Base-by-base conservation (phyloP, 2,888 invertebrate species). In the Synergus laeviventris region DNA sequence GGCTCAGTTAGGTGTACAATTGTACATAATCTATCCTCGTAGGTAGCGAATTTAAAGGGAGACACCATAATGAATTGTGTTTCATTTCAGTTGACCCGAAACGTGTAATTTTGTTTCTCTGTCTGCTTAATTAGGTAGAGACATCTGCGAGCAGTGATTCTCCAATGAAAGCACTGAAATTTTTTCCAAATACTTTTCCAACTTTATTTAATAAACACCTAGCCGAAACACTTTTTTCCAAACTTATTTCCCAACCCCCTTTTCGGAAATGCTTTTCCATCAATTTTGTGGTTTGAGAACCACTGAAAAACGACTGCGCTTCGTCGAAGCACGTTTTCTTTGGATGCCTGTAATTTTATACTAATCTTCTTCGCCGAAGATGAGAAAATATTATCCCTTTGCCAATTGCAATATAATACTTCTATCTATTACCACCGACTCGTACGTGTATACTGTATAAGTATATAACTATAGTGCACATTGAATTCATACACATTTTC, bases 341-440 rank as follows among this genome's bases (percentile, higher is more conserved):
- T 78, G 81, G 81, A 79, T 83, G 87, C 86, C 86, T 87, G 88
- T 89, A 90, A 90, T 90, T 89, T 88, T 83, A 84, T 84, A 82
- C 88, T 89, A 89, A 89, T 90, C 87, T 85, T 84, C 81, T 78
- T 80, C 82, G 81, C 74, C 81, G 81, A 84, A 77, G 79, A 79
- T 80, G 83, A 85, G 85, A 87, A 85, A 87, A 86, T 84, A 83
- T 87, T 86, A 87, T 87, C 84, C 78, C 80, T 84, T 83, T 82
- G 86, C 86, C 89, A 86, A 88, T 89, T 87, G 87, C 86, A 84
- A 87, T 83, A 86, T 87, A 87, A 90, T 89, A 87, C 87, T 84
- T 87, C 89, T 87, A 86, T 87, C 87, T 87, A 89, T 88, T 87
- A 86, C 83, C 74, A 70, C 49, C n/a, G 31, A 79, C 78, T 73